Conservation (phyloP, 2,888 invertebrate species). For the Aphelenchoides bicaudatus region DNA sequence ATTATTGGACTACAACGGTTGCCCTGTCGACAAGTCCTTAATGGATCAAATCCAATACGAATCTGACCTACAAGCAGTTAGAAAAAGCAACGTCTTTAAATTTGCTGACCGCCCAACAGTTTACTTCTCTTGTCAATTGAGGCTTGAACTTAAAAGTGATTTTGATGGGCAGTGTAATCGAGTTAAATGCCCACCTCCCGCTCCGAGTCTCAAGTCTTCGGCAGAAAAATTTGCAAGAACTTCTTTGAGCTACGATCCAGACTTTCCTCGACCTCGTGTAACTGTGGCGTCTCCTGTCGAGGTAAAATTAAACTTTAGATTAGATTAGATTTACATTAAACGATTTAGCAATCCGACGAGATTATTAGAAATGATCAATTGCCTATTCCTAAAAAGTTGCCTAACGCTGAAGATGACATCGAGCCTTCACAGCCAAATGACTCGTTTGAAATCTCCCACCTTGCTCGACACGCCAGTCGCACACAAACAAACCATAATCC, state of each 20-base stretch:
- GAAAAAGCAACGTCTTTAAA: constrained; percentile 48
- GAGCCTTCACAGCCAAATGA: too few species aligned
- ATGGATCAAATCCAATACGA: constrained; percentile 43
- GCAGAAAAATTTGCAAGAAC: constrained; percentile 1
- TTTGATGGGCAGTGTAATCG: not conserved
- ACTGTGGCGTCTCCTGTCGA: not conserved
- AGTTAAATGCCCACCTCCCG: not conserved
- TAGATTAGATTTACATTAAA: too few species aligned
- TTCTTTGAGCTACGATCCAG: constrained; percentile 11
- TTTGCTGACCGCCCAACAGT: constrained; percentile 55
- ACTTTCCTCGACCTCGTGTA: constrained; percentile 6
- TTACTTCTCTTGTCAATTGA: constrained; percentile 54
- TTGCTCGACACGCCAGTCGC: too few species aligned
- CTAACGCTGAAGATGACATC: too few species aligned
- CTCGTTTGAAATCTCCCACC: too few species aligned
- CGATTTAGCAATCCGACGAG: too few species aligned
- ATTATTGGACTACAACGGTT: constrained; percentile 51
- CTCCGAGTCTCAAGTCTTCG: constrained; percentile 3
- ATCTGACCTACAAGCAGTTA: constrained; percentile 40
- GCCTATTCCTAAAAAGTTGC: too few species aligned
- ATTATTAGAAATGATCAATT: too few species aligned
- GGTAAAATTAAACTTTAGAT: too few species aligned
- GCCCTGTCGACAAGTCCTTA: constrained; percentile 46
- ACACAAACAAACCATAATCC: too few species aligned
- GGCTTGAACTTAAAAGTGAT: constrained; percentile 40